Evolutionary conservation across 2,888 invertebrate species (phyloP), one percentile per base, ranked within the genome.

Genomic region (Lampropteryx suffumata): DNA sequence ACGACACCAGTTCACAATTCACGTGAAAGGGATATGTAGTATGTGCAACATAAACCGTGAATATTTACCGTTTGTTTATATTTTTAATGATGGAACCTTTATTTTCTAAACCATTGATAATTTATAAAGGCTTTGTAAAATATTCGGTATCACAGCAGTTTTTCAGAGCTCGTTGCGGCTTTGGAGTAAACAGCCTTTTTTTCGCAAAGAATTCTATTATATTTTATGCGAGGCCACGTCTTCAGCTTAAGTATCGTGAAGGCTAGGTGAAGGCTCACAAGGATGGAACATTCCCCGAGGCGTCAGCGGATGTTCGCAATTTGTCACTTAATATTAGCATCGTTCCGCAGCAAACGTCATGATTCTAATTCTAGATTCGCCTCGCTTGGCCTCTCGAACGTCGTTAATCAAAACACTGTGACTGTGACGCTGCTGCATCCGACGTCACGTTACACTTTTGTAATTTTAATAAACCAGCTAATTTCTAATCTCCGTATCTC

Each of bases 291-390:
- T 55, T 60, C 56, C 55, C 59, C 47, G 47, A 54, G 55, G 63
- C 58, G 43, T 55, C 56, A 50, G 54, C 64, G 67, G 60, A 68
- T 63, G 66, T 61, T 65, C 57, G 55, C 56, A 52, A 64, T 66
- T 63, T 62, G 54, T 63, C 58, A 51, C 17, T 53, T 37, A 32
- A 50, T 58, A 52, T 57, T 54, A 58, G 54, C 59, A 59, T 52
- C 50, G 56, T 55, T 60, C 57, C 50, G 52, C 58, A 36, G 54
- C 49, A 52, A 58, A 69, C 67, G 65, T 65, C 63, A 69, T 59
- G 46, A 49, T 53, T 55, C 64, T 67, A 65, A 62, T 64, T 64
- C 63, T 59, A 63, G 59, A 61, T 55, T 52, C 49, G 55, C 55
- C 51, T 55, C 53, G 57, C 55, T 37, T 53, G 57, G 51, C 56